Base-by-base conservation (phyloP, 2,797 vertebrate species). In the Urophycis tenuis region DNA sequence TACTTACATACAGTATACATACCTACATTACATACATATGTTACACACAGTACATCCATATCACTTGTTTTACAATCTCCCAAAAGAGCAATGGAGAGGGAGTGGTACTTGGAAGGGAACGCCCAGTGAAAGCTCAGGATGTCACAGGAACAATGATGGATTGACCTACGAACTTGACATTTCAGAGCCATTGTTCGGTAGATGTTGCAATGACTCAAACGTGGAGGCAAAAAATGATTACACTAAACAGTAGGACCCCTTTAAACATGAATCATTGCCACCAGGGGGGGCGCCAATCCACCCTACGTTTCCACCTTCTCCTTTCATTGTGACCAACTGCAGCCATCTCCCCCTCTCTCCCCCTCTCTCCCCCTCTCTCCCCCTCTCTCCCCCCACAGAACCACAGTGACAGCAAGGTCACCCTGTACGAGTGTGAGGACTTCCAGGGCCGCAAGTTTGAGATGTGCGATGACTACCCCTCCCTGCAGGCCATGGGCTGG, bases 401-500 rank as follows among this genome's bases (percentile, higher is more conserved):
- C 85, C 93, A 93, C 92, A 93, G 94, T 49, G 96, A 98, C 95
- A 98, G 96, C 91, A 96, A 95, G 84, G 93, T 91, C 92, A 96
- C 92, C 82, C 88, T 98, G 80, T 98, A 95, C 1, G 96, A 98
- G 82, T 94, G 92, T 11, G 96, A 98, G 89, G 96, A 97, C 90
- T 98, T 99, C 92, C 96, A 97, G 90, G 96, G 96, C 74, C 94
- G 93, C 88, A 98, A 95, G 88, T 97, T 96, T 81, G 97, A 99
- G 91, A 92, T 99, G 85, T 96, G 92, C 0, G 96, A 99, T 7
- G 96, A 99, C 91, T 98, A 96, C 88, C 96, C 96, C 77, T 98
- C 97, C 1, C 93, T 98, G 86, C 95, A 98, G 91, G 96, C 96
- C 88, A 98, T 98, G 96, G 96, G 96, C 80, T 99, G 97, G 97